Evolutionary conservation across 1,140 invertebrate species (phyloP).

Genomic region (Drosophila albomicans): DNA sequence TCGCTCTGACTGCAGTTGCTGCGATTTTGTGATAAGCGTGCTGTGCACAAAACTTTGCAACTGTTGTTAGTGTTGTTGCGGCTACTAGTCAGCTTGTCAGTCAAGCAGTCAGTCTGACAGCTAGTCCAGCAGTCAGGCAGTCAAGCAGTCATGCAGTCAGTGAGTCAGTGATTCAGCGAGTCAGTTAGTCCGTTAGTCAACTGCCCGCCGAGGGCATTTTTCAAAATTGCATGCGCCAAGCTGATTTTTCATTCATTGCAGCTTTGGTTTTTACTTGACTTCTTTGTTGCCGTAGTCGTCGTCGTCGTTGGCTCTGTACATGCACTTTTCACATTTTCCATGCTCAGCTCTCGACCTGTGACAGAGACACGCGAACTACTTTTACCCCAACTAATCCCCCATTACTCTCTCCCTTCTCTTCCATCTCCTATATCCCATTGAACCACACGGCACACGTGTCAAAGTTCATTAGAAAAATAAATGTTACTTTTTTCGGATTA

Average conservation of each 20-base stretch:
- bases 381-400: background rate
- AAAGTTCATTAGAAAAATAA: constrained; percentile 76
- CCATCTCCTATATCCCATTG: background rate
- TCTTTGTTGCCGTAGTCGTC: constrained; percentile 35
- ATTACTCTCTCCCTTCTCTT: background rate
- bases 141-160: constrained; percentile 30
- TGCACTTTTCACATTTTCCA: constrained; percentile 49
- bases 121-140: constrained; percentile 30
- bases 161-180: constrained; percentile 30
- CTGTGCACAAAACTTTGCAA: constrained; percentile 15
- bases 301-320: constrained; percentile 33
- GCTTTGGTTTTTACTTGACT: constrained; percentile 49
- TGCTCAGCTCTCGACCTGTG: constrained; percentile 64
- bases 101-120: constrained; percentile 12
- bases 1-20: constrained; percentile 35
- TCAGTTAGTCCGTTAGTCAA: constrained; percentile 61
- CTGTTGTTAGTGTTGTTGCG: constrained; percentile 18
- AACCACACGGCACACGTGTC: constrained; percentile 53
- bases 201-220: constrained; percentile 61
- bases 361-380: constrained; percentile 67
- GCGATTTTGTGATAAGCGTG: constrained; percentile 61
- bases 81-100: constrained; percentile 35
- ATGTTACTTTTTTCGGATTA: constrained; percentile 45
- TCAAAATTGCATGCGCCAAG: constrained; percentile 73
- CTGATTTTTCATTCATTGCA: constrained; percentile 81